Base-by-base conservation (phyloP, 2,888 invertebrate genomes). In the Thera obeliscata region DNA sequence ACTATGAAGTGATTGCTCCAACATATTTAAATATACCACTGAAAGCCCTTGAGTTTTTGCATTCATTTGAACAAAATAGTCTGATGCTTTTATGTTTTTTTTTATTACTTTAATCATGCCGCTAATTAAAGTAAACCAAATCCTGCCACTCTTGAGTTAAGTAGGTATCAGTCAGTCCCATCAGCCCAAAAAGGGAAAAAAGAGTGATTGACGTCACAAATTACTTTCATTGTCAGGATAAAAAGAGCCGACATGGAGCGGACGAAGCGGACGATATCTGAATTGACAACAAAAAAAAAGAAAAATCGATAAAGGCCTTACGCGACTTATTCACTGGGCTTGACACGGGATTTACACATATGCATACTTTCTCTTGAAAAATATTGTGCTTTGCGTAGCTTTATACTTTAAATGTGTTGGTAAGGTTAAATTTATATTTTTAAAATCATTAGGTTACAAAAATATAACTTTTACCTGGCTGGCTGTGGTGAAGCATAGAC, bases 191-290 rank as follows among this genome's bases (percentile, higher is more conserved):
- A 41, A 33, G n/a, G 43, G 6, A 36, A 54, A 62, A 22, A 68
- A 38, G 64, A 52, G 56, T 82, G 85, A 84, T 84, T 83, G 82
- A 83, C 81, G 79, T 78, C 57, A 77, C 82, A 84, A 84, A 86
- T 84, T 82, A 81, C 78, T 81, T 78, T 76, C 80, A 81, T 81
- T 84, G 84, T 83, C 74, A 69, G 74, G 64, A 67, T 66, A 72
- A 74, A 73, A 72, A 81, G 78, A 80, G 22, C 22, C 22, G 22
- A 22, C 22, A 22, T 22, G 22, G 22, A 22, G 22, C 22, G 22
- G 22, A 22, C 22, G 22, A 22, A 22, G 72, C 71, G 76, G 78
- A 75, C 75, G 74, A 78, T 78, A 78, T 77, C 76, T 78, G 79
- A 84, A 81, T 80, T 76, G 74, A 73, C 75, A 71, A 73, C 61